phyloP scores from a whole-genome alignment of 92 coral and sea anemone genomes.

The Hydrozoanthus gracilis region DNA sequence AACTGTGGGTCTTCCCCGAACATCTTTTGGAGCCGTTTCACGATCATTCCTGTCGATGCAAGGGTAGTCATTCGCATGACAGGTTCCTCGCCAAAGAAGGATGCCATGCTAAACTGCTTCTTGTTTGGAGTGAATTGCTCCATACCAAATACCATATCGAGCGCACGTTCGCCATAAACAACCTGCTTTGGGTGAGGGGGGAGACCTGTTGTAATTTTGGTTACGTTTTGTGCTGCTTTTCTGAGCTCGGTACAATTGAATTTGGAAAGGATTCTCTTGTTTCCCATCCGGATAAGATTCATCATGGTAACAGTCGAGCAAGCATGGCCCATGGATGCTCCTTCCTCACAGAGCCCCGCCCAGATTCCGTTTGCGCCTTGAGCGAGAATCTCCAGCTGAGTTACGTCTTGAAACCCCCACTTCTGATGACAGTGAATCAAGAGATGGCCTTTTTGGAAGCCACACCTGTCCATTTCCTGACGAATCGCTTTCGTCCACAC shows the following conservation, averaged over 20 bases:
- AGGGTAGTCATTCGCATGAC: slow-evolving; percentile 76
- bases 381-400: slow-evolving; percentile 58
- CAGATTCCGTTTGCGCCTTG: slow-evolving; percentile 63
- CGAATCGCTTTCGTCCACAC: slow-evolving; percentile 77
- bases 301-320: slow-evolving; percentile 58
- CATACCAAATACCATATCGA: slow-evolving; percentile 66
- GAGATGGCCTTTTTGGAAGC: slow-evolving; percentile 57
- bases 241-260: slow-evolving; percentile 61
- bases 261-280: slow-evolving; percentile 36
- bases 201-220: slow-evolving; percentile 61
- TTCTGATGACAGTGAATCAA: slow-evolving; percentile 60
- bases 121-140: slow-evolving; percentile 65
- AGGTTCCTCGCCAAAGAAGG: slow-evolving; percentile 74
- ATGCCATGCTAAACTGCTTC: slow-evolving; percentile 74
- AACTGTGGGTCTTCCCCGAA: slow-evolving; percentile 77
- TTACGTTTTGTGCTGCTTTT: slow-evolving; percentile 59
- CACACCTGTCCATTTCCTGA: slow-evolving; percentile 68
- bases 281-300: slow-evolving; percentile 65
- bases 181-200: slow-evolving; percentile 72
- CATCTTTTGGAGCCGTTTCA: slow-evolving; percentile 55
- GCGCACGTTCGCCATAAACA: slow-evolving; percentile 76
- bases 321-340: slow-evolving; percentile 62
- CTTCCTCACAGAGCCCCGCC: slow-evolving; percentile 67
- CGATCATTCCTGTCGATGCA: slow-evolving; percentile 70
- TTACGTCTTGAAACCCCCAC: slow-evolving; percentile 58